A percentile compares a stretch with the other conserved stretches of the same genome.
phyloP scores from a whole-genome alignment of 2,113 vertebrate genomes.

The Epinephelus cyanopodus region DNA sequence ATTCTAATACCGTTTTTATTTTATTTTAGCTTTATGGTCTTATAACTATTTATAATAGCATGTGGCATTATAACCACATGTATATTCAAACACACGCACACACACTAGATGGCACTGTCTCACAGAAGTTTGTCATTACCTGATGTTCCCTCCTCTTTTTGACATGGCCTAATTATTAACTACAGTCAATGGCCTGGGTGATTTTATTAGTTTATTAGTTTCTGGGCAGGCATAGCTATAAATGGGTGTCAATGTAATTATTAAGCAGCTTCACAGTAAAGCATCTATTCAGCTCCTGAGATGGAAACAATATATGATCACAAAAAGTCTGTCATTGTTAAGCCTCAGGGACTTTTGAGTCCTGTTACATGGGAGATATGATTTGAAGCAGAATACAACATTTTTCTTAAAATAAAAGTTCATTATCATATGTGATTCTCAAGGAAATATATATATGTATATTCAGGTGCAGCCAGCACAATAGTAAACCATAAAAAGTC shows the following conservation, averaged over 20 bases:
- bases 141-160: fast-evolving
- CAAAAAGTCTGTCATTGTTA: background rate
- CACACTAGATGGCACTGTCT: conserved; percentile 22
- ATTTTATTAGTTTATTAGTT: fast-evolving
- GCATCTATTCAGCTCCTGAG: background rate
- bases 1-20: too few species aligned
- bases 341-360: fast-evolving
- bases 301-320: background rate
- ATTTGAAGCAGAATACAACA: background rate
- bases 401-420: conserved; percentile 1
- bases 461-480: background rate
- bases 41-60: too few species aligned
- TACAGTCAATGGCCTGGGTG: background rate
- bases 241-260: background rate
- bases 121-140: background rate
- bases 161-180: background rate
- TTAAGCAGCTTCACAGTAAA: background rate
- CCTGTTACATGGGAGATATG: fast-evolving
- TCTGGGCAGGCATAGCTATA: background rate
- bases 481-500: background rate
- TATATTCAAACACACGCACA: too few species aligned
- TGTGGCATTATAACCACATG: too few species aligned
- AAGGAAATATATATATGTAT: too few species aligned
- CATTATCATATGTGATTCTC: background rate
- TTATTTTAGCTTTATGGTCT: too few species aligned